phyloP scores from a whole-genome alignment of 2,113 vertebrate genomes.

The Sialia sialis region DNA sequence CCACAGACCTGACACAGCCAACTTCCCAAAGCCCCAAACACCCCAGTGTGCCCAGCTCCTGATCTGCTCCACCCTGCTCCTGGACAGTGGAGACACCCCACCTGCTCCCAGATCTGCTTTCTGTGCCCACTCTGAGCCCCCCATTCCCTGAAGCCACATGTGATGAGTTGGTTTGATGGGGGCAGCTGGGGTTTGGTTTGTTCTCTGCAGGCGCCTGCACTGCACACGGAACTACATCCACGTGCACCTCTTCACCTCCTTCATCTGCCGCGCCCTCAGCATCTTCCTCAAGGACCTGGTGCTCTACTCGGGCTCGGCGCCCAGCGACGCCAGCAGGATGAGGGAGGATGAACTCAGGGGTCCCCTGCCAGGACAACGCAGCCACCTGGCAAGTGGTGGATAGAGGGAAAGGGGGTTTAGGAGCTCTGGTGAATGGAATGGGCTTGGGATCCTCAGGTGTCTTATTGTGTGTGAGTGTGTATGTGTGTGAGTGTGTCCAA shows the following conservation, averaged over 20 bases:
- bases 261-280: slow-evolving; percentile 86
- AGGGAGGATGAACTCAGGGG: background rate
- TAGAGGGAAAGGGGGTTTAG: background rate
- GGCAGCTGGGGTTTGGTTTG: background rate
- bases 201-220: slow-evolving; percentile 78
- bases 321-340: background rate
- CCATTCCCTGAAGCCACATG: rapidly evolving
- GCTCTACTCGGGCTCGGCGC: slow-evolving; percentile 70
- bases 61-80: background rate
- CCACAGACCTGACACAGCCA: background rate
- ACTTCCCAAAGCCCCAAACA: background rate
- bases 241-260: slow-evolving; percentile 88
- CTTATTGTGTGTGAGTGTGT: too few relatives aligned
- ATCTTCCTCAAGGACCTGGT: slow-evolving; percentile 89
- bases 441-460: background rate
- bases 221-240: slow-evolving; percentile 94
- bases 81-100: background rate
- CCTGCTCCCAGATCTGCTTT: background rate
- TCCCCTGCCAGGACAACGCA: background rate
- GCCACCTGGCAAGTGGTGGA: slow-evolving; percentile 73
- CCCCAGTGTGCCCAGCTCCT: background rate
- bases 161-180: background rate
- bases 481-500: too few relatives aligned
- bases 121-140: background rate
- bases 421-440: background rate